phyloP scores from a whole-genome alignment of 1,140 invertebrate species.

The Rhopalosiphum maidis region DNA sequence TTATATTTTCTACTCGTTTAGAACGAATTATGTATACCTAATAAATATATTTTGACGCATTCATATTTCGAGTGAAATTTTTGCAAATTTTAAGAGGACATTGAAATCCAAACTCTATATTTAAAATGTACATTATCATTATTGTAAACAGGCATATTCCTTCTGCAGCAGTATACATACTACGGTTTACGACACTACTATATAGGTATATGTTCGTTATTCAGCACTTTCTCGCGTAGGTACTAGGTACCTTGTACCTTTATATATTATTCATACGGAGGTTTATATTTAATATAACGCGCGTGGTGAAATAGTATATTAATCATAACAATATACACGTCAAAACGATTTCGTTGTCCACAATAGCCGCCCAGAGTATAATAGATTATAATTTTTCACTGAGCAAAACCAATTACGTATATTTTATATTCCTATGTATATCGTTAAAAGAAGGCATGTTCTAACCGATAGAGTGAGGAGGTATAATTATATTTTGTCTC shows the following conservation, averaged over 20 bases:
- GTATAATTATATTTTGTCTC: neutral
- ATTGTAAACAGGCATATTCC: neutral
- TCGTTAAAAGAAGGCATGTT: neutral
- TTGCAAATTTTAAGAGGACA: neutral
- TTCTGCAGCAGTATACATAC: neutral
- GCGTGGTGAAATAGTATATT: slow-evolving; percentile 22
- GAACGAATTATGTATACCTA: too few relatives aligned
- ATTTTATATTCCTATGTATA: slow-evolving; percentile 1
- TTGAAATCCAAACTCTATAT: neutral
- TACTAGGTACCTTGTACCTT: neutral
- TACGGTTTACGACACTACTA: neutral
- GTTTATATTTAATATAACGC: neutral
- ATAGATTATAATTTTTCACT: slow-evolving; percentile 29
- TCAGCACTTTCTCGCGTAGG: slow-evolving; percentile 18
- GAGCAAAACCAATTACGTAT: slow-evolving; percentile 10
- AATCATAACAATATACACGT: slow-evolving; percentile 30
- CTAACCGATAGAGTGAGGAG: neutral
- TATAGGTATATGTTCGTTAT: neutral
- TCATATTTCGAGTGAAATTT: neutral
- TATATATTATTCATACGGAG: neutral
- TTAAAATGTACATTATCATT: neutral
- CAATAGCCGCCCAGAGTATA: neutral
- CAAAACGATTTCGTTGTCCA: slow-evolving; percentile 28
- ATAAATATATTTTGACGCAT: too few relatives aligned
- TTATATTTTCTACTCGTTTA: neutral